Conservation (phyloP, 2,888 invertebrate species). For the Brachylomia viminalis region DNA sequence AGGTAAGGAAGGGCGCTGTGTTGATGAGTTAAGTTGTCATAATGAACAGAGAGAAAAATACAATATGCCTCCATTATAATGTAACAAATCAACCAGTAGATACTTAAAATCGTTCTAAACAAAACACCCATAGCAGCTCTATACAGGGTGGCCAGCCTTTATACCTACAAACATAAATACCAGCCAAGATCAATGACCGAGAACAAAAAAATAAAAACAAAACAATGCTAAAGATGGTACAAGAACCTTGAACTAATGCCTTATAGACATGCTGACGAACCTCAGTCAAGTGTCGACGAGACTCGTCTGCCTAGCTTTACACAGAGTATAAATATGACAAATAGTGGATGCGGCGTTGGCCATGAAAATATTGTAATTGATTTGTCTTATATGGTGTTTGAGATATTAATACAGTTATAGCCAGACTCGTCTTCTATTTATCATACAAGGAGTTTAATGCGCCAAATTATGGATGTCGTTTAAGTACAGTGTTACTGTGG, state of each 20-base stretch:
- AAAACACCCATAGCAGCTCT: background rate
- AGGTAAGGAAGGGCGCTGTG: rapidly evolving
- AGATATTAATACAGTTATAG: background rate
- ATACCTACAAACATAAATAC: slow-evolving; percentile 14
- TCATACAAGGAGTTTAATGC: background rate
- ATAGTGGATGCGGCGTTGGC: slow-evolving; percentile 43
- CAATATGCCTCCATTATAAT: too few species aligned
- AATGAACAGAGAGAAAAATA: background rate
- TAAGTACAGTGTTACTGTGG: background rate
- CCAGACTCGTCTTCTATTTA: background rate
- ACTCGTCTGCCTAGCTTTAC: slow-evolving; percentile 69
- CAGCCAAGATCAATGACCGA: slow-evolving; percentile 53
- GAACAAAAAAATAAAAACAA: slow-evolving; percentile 43
- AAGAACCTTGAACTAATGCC: slow-evolving; percentile 75
- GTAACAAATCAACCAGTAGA: background rate
- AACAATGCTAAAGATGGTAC: slow-evolving; percentile 69
- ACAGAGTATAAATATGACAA: slow-evolving; percentile 15
- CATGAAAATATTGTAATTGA: background rate
- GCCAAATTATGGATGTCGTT: too few species aligned
- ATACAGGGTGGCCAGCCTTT: too few species aligned
- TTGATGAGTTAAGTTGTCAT: background rate
- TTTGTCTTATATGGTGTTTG: background rate
- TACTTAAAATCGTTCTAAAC: too few species aligned
- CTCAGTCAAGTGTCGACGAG: slow-evolving; percentile 62
- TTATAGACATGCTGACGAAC: slow-evolving; percentile 66